Conservation (phyloP, 2,113 vertebrate genomes). For the Actenoides lindsayi region DNA sequence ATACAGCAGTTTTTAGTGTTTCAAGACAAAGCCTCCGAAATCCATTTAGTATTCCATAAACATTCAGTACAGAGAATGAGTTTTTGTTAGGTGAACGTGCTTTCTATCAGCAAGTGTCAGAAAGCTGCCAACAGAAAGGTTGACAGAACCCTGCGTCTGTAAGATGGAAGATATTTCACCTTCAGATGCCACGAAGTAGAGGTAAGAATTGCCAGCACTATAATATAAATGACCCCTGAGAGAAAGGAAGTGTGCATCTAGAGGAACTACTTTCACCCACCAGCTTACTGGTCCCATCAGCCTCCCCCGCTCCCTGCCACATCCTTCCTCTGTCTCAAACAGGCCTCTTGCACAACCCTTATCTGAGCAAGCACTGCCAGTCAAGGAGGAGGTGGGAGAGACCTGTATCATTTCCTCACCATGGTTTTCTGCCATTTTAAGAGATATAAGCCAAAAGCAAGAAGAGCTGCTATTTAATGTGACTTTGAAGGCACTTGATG, state of each 20-base stretch:
- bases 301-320: neutral
- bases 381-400: neutral
- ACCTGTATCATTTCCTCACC: neutral
- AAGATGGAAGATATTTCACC: too few relatives aligned
- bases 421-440: neutral
- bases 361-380: neutral
- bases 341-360: neutral
- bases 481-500: neutral
- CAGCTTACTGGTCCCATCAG: neutral
- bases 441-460: neutral
- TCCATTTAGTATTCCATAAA: too few relatives aligned
- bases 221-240: too few relatives aligned
- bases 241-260: too few relatives aligned
- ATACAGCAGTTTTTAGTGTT: too few relatives aligned
- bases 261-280: neutral
- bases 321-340: neutral
- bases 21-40: neutral
- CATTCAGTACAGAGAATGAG: too few relatives aligned
- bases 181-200: too few relatives aligned
- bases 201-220: too few relatives aligned
- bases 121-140: too few relatives aligned
- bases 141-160: too few relatives aligned
- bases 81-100: too few relatives aligned
- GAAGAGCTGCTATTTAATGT: accelerated
- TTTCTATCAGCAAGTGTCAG: too few relatives aligned